Evolutionary conservation across 2,113 vertebrate genomes (phyloP).

Genomic region (Ochotona princeps): DNA sequence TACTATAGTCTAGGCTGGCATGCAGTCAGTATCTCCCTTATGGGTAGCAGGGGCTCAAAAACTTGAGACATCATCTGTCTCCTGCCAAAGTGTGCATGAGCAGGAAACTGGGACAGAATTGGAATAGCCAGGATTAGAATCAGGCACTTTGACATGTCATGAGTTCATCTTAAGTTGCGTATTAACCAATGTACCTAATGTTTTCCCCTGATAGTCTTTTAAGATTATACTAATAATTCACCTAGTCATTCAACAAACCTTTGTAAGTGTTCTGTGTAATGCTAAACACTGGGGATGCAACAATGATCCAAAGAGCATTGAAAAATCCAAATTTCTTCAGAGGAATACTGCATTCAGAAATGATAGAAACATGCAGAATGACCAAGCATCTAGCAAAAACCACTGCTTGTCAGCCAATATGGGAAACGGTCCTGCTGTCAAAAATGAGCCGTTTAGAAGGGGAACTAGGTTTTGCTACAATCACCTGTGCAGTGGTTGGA

Average conservation of each 20-base stretch:
- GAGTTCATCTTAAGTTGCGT: too few relatives aligned
- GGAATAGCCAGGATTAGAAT: too few relatives aligned
- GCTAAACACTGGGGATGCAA: background rate
- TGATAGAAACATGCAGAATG: background rate
- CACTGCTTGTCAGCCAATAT: background rate
- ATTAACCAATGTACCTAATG: too few relatives aligned
- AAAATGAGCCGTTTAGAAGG: background rate
- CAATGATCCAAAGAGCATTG: background rate
- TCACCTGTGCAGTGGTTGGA: background rate
- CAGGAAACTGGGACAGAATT: too few relatives aligned
- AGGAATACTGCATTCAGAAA: background rate
- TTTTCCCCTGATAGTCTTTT: too few relatives aligned
- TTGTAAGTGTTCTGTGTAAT: background rate
- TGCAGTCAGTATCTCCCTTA: too few relatives aligned
- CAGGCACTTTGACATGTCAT: too few relatives aligned
- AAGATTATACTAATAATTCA: background rate
- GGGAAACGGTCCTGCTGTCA: conserved; percentile 12
- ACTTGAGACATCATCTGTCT: too few relatives aligned
- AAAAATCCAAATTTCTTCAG: background rate
- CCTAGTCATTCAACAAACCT: background rate
- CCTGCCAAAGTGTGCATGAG: too few relatives aligned
- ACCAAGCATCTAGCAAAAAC: background rate
- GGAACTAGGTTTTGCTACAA: background rate
- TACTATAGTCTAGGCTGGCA: too few relatives aligned
- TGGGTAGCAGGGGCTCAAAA: too few relatives aligned